A percentile compares a stretch with the other conserved stretches of the same genome.
Conservation (phyloP, 2,113 vertebrate species). For the Pedionomus torquatus region DNA sequence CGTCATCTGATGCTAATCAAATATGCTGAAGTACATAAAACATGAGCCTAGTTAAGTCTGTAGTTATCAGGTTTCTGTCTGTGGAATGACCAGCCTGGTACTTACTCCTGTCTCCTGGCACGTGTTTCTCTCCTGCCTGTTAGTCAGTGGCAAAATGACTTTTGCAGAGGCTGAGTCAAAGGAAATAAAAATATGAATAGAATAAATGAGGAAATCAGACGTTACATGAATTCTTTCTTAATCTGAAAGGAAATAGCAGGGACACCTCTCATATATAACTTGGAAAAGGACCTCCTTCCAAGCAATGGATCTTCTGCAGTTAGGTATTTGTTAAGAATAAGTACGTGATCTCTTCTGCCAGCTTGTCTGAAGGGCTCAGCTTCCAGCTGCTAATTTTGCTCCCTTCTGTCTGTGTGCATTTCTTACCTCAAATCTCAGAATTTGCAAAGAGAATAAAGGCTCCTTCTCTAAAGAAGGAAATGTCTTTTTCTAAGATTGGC, state of each 20-base stretch:
- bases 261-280: background rate
- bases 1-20: background rate
- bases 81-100: background rate
- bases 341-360: background rate
- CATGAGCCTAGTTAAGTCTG: background rate
- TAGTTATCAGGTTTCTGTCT: background rate
- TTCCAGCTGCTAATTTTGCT: background rate
- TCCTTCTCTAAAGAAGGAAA: background rate
- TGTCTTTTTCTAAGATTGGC: background rate
- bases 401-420: background rate
- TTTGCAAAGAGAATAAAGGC: background rate
- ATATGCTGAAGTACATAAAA: background rate
- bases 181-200: background rate
- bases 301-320: background rate
- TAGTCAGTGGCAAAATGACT: background rate
- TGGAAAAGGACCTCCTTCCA: background rate
- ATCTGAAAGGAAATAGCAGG: background rate
- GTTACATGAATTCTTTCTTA: background rate
- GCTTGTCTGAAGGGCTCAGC: background rate
- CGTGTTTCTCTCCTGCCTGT: background rate
- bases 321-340: background rate
- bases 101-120: background rate
- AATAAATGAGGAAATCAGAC: background rate
- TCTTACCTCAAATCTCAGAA: background rate
- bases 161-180: background rate